Base-by-base conservation (phyloP, 1,140 invertebrate genomes). In the Hestina assimilis region DNA sequence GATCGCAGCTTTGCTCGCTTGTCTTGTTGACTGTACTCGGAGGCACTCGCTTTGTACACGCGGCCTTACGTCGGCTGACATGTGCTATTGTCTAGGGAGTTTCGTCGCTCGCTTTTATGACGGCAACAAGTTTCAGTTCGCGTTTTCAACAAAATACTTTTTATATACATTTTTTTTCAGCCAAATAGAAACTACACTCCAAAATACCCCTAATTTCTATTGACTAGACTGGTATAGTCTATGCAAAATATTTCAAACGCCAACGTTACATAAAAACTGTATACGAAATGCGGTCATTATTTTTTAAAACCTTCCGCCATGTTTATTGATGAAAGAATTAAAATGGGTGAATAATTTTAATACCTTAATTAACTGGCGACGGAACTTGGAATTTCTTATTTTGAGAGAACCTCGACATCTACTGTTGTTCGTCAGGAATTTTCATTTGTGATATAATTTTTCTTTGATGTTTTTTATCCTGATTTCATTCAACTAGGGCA, bases 1-100 rank as follows among this genome's bases (percentile, higher is more conserved):
- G 79, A 83, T 83, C 78, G 79, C 72, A 68, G 75, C 77, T 79
- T 70, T 71, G 71, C 70, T 67, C 75, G 78, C 75, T 79, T 81
- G 78, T 86, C 80, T 83, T 86, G 83, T 83, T 79, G 75, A 86
- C 81, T 81, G 80, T 82, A 75, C 78, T 80, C 63, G 59, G 69
- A 75, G 68, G 70, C 72, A 75, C 79, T 83, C 72, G 66, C 75
- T 86, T 83, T 87, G 76, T 83, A 68, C 62, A 73, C 67, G 65
- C 68, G 58, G 71, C 75, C 72, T 80, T 79, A 79, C 68, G 62
- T 72, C 59, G 65, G 40, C 76, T 79, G 79, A 80, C 79, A 80
- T 76, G 64, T 77, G 74, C 78, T 59, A 82, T 85, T 83, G 80
- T 85, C 74, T 81, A 61, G 62, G 55, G 63, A 71, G 72, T 74